Evolutionary conservation across 2,797 vertebrate species (phyloP).

Genomic region (Diceros bicornis): DNA sequence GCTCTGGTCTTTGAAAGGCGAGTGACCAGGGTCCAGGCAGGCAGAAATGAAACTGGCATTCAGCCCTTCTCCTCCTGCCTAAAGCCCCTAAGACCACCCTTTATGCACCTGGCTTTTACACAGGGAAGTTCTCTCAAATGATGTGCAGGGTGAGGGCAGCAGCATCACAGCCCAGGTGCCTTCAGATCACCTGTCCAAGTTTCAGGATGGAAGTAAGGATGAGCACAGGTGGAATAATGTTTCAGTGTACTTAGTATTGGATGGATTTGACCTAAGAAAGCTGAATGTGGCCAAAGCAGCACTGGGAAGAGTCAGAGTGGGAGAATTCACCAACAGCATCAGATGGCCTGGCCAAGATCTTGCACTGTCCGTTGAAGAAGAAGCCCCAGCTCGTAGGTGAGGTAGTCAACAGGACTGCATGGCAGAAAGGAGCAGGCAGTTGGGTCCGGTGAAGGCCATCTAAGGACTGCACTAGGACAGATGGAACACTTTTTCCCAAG

Average conservation of each 20-base stretch:
- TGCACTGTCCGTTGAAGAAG: neutral
- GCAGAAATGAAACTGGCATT: fast-evolving
- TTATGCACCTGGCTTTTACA: no score
- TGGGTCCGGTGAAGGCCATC: neutral
- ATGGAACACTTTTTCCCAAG: neutral
- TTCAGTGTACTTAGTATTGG: neutral
- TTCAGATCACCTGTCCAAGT: neutral
- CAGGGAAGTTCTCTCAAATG: neutral
- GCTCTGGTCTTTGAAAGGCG: neutral
- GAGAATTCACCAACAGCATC: neutral
- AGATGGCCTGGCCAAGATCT: fast-evolving
- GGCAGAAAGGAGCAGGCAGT: neutral
- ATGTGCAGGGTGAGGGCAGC: neutral
- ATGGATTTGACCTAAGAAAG: neutral
- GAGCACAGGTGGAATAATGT: neutral
- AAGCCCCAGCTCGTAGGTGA: neutral
- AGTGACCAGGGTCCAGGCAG: no score
- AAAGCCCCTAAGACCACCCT: no score
- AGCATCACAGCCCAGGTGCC: no score
- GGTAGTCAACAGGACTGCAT: neutral
- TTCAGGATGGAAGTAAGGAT: neutral
- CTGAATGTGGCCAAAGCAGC: neutral
- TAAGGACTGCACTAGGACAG: neutral
- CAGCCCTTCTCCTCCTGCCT: neutral
- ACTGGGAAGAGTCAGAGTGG: neutral